Evolutionary conservation across 2,797 vertebrate genomes (phyloP).

Genomic region (Sternotherus odoratus): DNA sequence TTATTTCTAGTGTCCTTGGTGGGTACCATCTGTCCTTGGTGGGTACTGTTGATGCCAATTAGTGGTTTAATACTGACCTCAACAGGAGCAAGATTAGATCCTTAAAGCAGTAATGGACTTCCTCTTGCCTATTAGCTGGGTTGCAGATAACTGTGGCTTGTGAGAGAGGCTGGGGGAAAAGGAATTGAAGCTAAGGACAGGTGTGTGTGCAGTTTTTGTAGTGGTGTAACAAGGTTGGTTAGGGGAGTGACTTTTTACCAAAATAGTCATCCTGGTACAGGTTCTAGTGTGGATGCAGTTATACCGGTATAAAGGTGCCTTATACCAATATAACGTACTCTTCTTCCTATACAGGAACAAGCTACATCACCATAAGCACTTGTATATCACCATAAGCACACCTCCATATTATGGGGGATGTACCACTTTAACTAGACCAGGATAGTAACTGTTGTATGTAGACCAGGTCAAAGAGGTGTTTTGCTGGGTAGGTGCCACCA

Average conservation of each 20-base stretch:
- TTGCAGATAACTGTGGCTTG: not conserved
- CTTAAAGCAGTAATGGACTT: not conserved
- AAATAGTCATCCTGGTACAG: not conserved
- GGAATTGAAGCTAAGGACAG: not conserved
- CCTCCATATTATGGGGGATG: not conserved
- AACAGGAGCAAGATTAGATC: not conserved
- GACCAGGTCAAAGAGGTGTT: fast-evolving
- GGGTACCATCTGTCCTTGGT: not conserved
- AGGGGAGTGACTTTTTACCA: not conserved
- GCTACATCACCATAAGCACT: not conserved
- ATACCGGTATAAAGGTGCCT: not conserved
- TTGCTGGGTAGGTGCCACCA: not conserved
- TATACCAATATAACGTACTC: fast-evolving
- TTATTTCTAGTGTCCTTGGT: not conserved
- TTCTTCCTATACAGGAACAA: not conserved
- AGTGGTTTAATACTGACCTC: not conserved
- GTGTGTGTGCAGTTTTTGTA: not conserved
- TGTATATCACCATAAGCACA: not conserved
- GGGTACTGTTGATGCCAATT: not conserved
- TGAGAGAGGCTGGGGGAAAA: not conserved
- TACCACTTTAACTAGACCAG: not conserved
- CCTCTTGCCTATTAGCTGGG: not conserved
- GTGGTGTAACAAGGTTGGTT: not conserved
- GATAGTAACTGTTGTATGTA: not conserved
- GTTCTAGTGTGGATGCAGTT: not conserved